Percentiles rank a stretch among this genome's conserved stretches.
Evolutionary conservation across 2,113 vertebrate species (phyloP).

Genomic region (Eulemur rufifrons): DNA sequence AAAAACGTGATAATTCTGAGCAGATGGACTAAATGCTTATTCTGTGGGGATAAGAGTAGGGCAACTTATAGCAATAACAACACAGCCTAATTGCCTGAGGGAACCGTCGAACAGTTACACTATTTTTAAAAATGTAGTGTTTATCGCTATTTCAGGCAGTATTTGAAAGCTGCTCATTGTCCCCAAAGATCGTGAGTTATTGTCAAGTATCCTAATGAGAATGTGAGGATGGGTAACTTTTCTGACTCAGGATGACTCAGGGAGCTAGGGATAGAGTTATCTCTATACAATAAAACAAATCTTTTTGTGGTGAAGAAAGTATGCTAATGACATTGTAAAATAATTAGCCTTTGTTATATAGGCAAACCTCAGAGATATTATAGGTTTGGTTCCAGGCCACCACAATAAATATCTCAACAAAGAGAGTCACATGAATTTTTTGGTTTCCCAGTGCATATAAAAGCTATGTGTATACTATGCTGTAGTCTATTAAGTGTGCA

Average conservation of each 20-base stretch:
- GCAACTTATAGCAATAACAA: not conserved
- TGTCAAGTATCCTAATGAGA: not conserved
- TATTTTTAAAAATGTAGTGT: not conserved
- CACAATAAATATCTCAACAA: not conserved
- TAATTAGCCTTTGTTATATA: not conserved
- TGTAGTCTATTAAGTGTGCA: not conserved
- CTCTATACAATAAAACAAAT: not conserved
- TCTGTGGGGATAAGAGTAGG: not conserved
- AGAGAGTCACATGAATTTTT: not conserved
- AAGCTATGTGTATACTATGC: not conserved
- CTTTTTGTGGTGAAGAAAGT: not conserved
- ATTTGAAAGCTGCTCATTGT: constrained; percentile 29
- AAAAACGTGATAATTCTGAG: constrained; percentile 19
- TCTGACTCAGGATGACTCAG: not conserved
- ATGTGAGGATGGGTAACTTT: not conserved
- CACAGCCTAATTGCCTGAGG: constrained; percentile 1
- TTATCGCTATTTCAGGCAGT: not conserved
- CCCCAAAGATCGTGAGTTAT: constrained; percentile 1
- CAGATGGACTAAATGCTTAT: constrained; percentile 19
- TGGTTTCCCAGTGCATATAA: not conserved
- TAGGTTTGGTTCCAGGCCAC: not conserved
- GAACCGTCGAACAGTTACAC: not conserved
- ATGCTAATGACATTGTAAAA: not conserved
- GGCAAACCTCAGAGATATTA: not conserved
- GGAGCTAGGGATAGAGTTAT: not conserved